phyloP scores from a whole-genome alignment of 2,888 invertebrate species.

The Rhagonycha lutea region DNA sequence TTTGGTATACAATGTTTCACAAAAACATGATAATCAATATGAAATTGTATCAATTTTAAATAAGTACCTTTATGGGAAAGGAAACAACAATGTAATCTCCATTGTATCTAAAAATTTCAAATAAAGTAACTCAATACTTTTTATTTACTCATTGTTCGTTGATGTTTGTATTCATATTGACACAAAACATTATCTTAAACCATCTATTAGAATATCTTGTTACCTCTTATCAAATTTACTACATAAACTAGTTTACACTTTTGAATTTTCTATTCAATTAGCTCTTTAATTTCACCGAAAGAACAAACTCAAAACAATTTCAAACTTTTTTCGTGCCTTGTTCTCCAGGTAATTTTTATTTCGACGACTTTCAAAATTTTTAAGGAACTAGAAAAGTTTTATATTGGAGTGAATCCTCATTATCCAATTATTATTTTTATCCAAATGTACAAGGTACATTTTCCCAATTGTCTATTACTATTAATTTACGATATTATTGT shows the following conservation, averaged over 20 bases:
- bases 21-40: constrained; percentile 1
- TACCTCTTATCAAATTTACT: constrained; percentile 30
- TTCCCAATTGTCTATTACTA: no score
- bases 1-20: not conserved
- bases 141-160: constrained; percentile 29
- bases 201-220: constrained; percentile 40
- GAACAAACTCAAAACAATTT: not conserved
- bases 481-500: no score
- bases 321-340: not conserved
- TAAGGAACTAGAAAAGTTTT: no score
- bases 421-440: no score
- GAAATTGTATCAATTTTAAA: constrained; percentile 1
- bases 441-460: no score
- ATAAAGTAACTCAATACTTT: constrained; percentile 34
- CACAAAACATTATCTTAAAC: constrained; percentile 41
- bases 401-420: no score
- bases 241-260: constrained; percentile 15
- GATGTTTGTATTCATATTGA: constrained; percentile 34
- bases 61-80: not conserved
- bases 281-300: constrained; percentile 6
- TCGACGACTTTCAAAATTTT: no score
- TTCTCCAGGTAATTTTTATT: not conserved
- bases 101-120: constrained; percentile 28
- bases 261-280: not conserved
- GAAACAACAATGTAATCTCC: constrained; percentile 31